A percentile compares a stretch with the other conserved stretches of the same genome.
Conservation (phyloP, 2,888 invertebrate genomes). For the Fragum sueziense region DNA sequence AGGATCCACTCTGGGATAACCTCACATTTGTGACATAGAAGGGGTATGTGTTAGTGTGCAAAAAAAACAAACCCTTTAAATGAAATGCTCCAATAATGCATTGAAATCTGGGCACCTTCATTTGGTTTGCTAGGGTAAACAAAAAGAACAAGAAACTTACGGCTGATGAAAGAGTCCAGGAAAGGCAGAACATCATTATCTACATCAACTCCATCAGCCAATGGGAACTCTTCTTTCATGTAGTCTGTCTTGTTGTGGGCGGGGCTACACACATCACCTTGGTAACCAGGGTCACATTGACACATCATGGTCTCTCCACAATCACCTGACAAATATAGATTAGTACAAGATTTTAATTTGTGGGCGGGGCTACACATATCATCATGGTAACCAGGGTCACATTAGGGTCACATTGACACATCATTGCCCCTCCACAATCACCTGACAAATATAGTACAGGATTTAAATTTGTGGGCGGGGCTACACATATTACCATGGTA, state of each 20-base stretch:
- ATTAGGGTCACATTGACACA: constrained; percentile 70
- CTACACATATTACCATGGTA: too few species aligned
- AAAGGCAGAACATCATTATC: constrained; percentile 42
- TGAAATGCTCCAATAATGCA: too few species aligned
- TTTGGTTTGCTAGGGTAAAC: too few species aligned
- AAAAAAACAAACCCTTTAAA: too few species aligned
- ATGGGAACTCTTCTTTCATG: constrained; percentile 80
- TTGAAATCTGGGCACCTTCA: too few species aligned
- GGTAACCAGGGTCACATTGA: constrained; percentile 74
- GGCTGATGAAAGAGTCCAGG: constrained; percentile 52
- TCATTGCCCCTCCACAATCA: constrained; percentile 58
- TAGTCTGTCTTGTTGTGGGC: constrained; percentile 68
- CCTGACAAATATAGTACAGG: too few species aligned
- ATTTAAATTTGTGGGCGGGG: too few species aligned
- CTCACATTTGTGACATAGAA: too few species aligned
- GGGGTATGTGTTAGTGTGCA: too few species aligned
- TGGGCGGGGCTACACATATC: constrained; percentile 68
- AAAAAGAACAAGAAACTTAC: constrained; percentile 41
- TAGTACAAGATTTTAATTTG: too few species aligned
- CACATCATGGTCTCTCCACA: constrained; percentile 62
- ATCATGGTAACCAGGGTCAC: constrained; percentile 76
- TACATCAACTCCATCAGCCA: constrained; percentile 49
- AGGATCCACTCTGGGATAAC: too few species aligned
- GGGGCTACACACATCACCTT: constrained; percentile 73
- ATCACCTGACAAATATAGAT: constrained; percentile 71